A percentile compares a stretch with the other conserved stretches of the same genome.
phyloP scores from a whole-genome alignment of 2,888 invertebrate genomes.

The Papilio protenor region DNA sequence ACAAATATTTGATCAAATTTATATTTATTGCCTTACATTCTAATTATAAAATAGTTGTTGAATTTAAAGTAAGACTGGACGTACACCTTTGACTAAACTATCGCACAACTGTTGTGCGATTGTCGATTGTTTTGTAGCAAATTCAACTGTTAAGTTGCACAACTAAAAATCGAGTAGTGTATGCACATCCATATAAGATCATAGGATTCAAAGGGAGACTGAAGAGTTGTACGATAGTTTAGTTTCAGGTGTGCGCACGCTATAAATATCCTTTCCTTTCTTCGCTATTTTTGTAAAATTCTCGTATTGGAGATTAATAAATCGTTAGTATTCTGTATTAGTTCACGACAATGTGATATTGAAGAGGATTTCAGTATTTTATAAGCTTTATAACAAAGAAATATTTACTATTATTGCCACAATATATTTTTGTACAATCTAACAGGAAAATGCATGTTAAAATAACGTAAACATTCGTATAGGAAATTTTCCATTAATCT shows the following conservation, averaged over 20 bases:
- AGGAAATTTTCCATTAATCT: neutral
- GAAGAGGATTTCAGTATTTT: neutral
- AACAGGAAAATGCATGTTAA: neutral
- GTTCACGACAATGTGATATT: neutral
- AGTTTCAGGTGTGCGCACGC: no score
- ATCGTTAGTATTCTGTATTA: neutral
- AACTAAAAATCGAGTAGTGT: no score
- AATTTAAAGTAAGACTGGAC: no score
- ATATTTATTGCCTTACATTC: neutral
- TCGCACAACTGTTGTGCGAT: no score
- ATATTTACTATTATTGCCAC: neutral
- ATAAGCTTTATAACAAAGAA: neutral
- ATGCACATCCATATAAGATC: no score
- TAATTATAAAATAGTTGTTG: constrained; percentile 2
- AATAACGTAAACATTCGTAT: neutral
- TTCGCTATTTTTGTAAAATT: neutral
- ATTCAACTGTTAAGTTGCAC: no score
- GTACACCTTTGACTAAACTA: no score
- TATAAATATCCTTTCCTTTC: neutral
- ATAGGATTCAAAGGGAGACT: no score
- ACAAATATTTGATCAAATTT: constrained; percentile 25
- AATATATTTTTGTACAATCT: neutral
- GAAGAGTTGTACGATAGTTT: no score
- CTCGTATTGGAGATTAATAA: neutral
- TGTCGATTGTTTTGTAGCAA: no score